Percentiles rank a stretch among this genome's conserved stretches.
phyloP scores from a whole-genome alignment of 2,113 vertebrate genomes.

The Ariopsis seemanni region DNA sequence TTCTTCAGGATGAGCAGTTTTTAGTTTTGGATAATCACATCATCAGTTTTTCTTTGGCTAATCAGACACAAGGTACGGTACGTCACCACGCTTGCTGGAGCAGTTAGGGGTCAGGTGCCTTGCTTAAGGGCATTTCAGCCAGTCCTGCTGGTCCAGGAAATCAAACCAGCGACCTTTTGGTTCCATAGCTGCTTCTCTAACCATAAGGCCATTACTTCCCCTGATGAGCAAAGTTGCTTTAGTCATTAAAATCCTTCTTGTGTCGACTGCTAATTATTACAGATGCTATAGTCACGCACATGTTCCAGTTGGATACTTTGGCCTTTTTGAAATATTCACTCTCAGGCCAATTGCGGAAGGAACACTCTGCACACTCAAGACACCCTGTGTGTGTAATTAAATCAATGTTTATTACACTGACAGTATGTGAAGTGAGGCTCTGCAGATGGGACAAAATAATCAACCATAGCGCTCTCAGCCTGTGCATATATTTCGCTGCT shows the following conservation, averaged over 20 bases:
- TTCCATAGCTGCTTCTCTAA: no score
- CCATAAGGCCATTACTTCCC: no score
- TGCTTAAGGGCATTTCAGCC: no score
- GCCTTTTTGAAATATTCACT: neutral
- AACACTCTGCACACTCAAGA: neutral
- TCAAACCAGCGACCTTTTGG: no score
- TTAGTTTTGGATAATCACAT: no score
- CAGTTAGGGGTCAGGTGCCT: no score
- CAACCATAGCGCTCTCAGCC: neutral
- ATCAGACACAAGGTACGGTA: no score
- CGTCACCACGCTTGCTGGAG: no score
- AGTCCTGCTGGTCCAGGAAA: no score
- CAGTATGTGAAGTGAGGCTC: slow-evolving; percentile 8
- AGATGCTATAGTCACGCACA: neutral
- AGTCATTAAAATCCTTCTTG: neutral
- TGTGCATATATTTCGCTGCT: neutral
- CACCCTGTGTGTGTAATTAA: neutral
- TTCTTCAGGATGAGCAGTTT: neutral
- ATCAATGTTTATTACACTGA: slow-evolving; percentile 29
- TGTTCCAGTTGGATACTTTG: neutral
- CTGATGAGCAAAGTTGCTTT: neutral
- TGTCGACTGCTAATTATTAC: neutral
- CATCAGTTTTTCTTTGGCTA: no score
- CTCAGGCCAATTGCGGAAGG: neutral
- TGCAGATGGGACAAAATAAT: slow-evolving; percentile 24